Base-by-base conservation (phyloP, 2,888 invertebrate genomes). In the Acleris holmiana region DNA sequence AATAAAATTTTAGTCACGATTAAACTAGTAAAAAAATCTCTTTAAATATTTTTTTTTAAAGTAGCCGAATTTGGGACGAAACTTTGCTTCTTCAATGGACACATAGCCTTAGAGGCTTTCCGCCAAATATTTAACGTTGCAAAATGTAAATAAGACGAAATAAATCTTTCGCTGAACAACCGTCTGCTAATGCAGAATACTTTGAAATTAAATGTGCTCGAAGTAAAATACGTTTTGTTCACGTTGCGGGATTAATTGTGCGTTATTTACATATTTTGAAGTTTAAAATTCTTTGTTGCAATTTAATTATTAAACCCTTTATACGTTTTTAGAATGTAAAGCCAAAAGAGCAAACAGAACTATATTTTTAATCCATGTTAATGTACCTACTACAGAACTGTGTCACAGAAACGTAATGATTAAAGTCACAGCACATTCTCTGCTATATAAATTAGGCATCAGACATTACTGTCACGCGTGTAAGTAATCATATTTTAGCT, bases 131-230 rank as follows among this genome's bases (percentile, higher is more conserved):
- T 53, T 67, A 50, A 59, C 63, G 25, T 67, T 59, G 61, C 51
- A 68, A 69, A 73, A 79, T 79, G 78, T 74, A 83, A 85, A 85
- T 85, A 81, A 76, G 75, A 66, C 18, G 58, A 57, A 69, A 84
- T 86, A 86, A 86, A 85, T 87, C 80, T 78, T 35, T 65, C 25
- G 47, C 64, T 29, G 49, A 54, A 59, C 58, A 59, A 79, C 81
- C 87, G 86, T 87, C 86, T 86, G 88, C 79, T 86, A 83, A 85
- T 84, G 80, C 79, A 74, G 71, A 74, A 65, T 62, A 68, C 64
- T 71, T 74, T 75, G 67, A 71, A 70, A 73, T 73, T 76, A 69
- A 75, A 76, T 73, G 76, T 71, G 68, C 65, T 68, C 67, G 51
- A 60, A 71, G 69, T 69, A 69, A 68, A 69, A 69, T 68, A 68